Base-by-base conservation (phyloP, 1,140 invertebrate species). In the Lepidurus arcticus region DNA sequence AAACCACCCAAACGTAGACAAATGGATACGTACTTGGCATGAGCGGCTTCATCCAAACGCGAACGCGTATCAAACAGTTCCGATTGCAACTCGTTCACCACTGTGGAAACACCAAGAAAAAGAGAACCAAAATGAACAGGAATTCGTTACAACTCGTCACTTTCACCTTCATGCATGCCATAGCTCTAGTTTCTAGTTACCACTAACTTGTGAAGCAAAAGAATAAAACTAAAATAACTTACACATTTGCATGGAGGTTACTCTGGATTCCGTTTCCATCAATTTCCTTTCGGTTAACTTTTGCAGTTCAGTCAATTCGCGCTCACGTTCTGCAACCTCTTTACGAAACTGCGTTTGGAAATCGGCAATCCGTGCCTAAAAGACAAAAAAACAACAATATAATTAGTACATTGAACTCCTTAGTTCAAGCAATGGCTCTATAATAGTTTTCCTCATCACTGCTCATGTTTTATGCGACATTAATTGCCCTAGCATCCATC, bases 61-160 rank as follows among this genome's bases (percentile, higher is more conserved):
- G 85, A 80, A 80, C 86, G 86, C 42, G 86, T 82, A 78, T 87
- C 86, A 82, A 87, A 86, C 81, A 87, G 81, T 78, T 87, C 85
- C 5, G 85, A 85, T 81, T 87, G 85, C 16, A 84, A 83, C 81
- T 82, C 83, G 78, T 87, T 85, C 79, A 87, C 81, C 78, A 83
- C 84, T 84, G 79, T 10, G 81, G 79, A 78, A 73, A 81, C 26
- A 81, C 76, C 77, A 13, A n/a, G n/a, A 74, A 78, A 75, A 42
- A 73, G 34, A 45, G 34, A 34, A 4, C 4, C 34, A 3, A 77
- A 47, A 13, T 45, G 13, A 65, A 43, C 42, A 11, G 16, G 45
- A 76, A 80, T 10, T n/a, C 21, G 44, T 42, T 8, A 76, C 24
- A 34, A 80, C 44, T 13, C 21, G 24, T 42, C 44, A 45, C 42